A percentile compares a stretch with the other conserved stretches of the same genome.
phyloP scores from a whole-genome alignment of 1,140 invertebrate species.

The Latrodectus geometricus region DNA sequence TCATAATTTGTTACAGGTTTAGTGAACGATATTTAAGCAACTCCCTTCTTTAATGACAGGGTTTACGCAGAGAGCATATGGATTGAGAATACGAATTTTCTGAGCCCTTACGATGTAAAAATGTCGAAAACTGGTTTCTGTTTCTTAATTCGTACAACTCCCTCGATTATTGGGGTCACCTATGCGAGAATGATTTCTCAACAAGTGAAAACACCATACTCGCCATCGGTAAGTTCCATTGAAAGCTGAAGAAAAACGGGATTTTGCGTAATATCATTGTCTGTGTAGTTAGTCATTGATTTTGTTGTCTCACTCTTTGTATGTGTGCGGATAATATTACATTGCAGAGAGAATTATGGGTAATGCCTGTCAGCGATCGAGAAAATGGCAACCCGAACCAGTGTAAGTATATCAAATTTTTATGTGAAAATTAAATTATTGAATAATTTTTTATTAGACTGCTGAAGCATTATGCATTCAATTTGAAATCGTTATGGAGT shows the following conservation, averaged over 20 bases:
- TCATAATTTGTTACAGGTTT: neutral
- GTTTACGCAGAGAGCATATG: neutral
- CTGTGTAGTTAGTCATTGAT: neutral
- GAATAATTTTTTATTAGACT: no score
- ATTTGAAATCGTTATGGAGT: no score
- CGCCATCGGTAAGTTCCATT: slow-evolving; percentile 15
- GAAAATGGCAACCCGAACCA: slow-evolving; percentile 59
- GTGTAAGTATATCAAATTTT: slow-evolving; percentile 32
- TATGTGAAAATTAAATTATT: no score
- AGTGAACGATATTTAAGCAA: neutral
- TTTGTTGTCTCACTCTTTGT: neutral
- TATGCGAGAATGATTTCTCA: slow-evolving; percentile 31
- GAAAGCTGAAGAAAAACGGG: neutral
- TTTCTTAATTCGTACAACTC: neutral
- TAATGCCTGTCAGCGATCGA: slow-evolving; percentile 51
- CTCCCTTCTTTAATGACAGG: neutral
- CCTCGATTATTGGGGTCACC: slow-evolving; percentile 14
- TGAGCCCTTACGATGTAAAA: neutral
- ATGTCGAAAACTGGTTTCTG: neutral
- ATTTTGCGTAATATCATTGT: slow-evolving; percentile 24
- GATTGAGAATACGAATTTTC: no score
- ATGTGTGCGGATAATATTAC: neutral
- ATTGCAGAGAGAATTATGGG: slow-evolving; percentile 19
- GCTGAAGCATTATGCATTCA: no score
- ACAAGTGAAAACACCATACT: slow-evolving; percentile 19